A percentile compares a stretch with the other conserved stretches of the same genome.
Conservation (phyloP, 2,797 vertebrate species). For the Rhadinocentrus ornatus region DNA sequence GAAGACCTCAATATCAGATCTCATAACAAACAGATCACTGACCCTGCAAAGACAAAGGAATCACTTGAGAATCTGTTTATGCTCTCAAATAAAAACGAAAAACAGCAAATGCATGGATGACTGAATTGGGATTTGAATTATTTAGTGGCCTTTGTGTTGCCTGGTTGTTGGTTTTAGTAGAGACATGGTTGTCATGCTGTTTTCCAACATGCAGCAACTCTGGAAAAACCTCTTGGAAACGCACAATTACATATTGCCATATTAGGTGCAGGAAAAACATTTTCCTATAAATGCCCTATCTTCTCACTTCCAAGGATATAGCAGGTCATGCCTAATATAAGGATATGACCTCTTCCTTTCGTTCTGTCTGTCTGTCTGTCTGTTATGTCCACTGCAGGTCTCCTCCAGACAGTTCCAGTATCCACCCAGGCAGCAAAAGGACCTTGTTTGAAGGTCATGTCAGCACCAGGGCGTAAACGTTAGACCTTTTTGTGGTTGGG, state of each 20-base stretch:
- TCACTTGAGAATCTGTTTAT: slow-evolving; percentile 53
- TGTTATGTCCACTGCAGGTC: slow-evolving; percentile 62
- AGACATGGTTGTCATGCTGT: slow-evolving; percentile 44
- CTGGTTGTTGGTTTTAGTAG: slow-evolving; percentile 59
- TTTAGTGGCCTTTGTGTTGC: slow-evolving; percentile 60
- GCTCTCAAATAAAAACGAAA: slow-evolving; percentile 65
- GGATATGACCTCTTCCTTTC: slow-evolving; percentile 74
- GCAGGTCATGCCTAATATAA: slow-evolving; percentile 70
- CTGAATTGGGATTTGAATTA: slow-evolving; percentile 60
- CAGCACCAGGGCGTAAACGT: slow-evolving; percentile 81
- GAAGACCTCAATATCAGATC: slow-evolving; percentile 72
- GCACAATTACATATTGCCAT: slow-evolving; percentile 51
- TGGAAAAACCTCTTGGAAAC: slow-evolving; percentile 41
- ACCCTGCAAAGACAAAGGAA: slow-evolving; percentile 50
- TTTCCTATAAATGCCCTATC: slow-evolving; percentile 68
- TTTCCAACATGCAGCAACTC: slow-evolving; percentile 53
- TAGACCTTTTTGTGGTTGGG: slow-evolving; percentile 86
- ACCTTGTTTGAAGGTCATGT: slow-evolving; percentile 85
- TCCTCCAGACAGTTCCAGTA: slow-evolving; percentile 77
- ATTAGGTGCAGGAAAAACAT: slow-evolving; percentile 49
- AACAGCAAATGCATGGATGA: slow-evolving; percentile 31
- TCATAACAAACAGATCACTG: slow-evolving; percentile 73
- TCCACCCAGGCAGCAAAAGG: slow-evolving; percentile 72
- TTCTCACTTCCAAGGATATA: slow-evolving; percentile 67
- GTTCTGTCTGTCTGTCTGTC: slow-evolving; percentile 74